Conservation (phyloP, 1,140 invertebrate genomes). For the Belonocnema kinseyi region DNA sequence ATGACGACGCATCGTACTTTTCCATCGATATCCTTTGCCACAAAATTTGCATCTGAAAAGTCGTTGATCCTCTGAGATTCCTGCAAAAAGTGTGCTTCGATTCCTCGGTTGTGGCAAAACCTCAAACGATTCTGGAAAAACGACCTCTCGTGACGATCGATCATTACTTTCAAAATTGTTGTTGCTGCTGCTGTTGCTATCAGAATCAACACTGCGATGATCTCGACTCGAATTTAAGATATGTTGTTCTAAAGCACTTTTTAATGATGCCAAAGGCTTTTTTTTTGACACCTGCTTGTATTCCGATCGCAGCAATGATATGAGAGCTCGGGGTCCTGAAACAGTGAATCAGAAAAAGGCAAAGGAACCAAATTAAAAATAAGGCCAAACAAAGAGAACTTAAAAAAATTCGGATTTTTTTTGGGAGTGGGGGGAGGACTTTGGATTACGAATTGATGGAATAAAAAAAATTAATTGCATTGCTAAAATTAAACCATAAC, state of each 20-base stretch:
- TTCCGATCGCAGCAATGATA: conserved; percentile 68
- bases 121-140: conserved; percentile 73
- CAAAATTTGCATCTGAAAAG: conserved; percentile 87
- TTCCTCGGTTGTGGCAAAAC: conserved; percentile 70
- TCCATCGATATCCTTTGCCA: conserved; percentile 88
- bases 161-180: conserved; percentile 49
- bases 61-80: conserved; percentile 77
- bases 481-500: conserved; percentile 66
- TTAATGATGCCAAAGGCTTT: conserved; percentile 21
- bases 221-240: conserved; percentile 38
- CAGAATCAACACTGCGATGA: conserved; percentile 49
- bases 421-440: conserved; percentile 37
- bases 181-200: conserved; percentile 54
- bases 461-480: conserved; percentile 18
- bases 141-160: conserved; percentile 63
- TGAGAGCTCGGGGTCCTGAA: conserved; percentile 70
- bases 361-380: conserved; percentile 63
- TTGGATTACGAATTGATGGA: too few species aligned
- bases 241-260: conserved; percentile 36
- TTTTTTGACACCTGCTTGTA: conserved; percentile 57
- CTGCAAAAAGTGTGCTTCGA: conserved; percentile 67
- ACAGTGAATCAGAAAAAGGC: conserved; percentile 61
- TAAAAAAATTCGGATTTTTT: conserved; percentile 30
- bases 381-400: conserved; percentile 41
- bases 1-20: conserved; percentile 87